Evolutionary conservation across 2,797 vertebrate genomes (phyloP).

Genomic region (Holocentrus rufus): DNA sequence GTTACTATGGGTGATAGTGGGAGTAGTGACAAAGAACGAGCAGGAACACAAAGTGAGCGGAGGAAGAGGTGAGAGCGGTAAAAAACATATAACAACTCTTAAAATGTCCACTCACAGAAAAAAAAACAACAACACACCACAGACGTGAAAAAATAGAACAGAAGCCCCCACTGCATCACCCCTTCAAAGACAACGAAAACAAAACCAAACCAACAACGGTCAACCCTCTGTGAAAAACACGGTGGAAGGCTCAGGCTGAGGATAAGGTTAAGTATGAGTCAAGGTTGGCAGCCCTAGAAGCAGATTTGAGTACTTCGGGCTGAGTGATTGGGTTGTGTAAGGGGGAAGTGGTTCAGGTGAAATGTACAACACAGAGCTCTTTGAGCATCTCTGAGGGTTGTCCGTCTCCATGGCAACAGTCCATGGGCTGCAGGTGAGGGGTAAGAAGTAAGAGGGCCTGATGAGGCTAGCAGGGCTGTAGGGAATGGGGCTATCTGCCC

Average conservation of each 20-base stretch:
- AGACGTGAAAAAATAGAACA: slow-evolving; percentile 33
- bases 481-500: slow-evolving; percentile 62
- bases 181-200: slow-evolving; percentile 34
- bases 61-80: slow-evolving; percentile 44
- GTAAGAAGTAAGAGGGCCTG: slow-evolving; percentile 67
- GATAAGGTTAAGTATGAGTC: slow-evolving; percentile 8
- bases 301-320: slow-evolving; percentile 33
- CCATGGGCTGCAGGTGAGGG: slow-evolving; percentile 83
- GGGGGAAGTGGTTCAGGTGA: slow-evolving; percentile 49
- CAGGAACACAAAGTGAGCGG: slow-evolving; percentile 55
- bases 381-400: slow-evolving; percentile 83
- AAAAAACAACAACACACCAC: slow-evolving; percentile 61
- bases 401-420: slow-evolving; percentile 90
- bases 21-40: slow-evolving; percentile 60
- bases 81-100: slow-evolving; percentile 35
- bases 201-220: slow-evolving; percentile 76
- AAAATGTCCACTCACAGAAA: slow-evolving; percentile 68
- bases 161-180: slow-evolving; percentile 28
- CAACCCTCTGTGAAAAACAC: slow-evolving; percentile 82
- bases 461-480: slow-evolving; percentile 79
- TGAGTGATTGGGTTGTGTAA: slow-evolving; percentile 35
- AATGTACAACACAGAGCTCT: slow-evolving; percentile 36
- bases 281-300: slow-evolving; percentile 16
- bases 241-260: neutral
- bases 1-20: slow-evolving; percentile 56